phyloP scores from a whole-genome alignment of 1,140 invertebrate genomes.

The Atopsyche davidsoni region DNA sequence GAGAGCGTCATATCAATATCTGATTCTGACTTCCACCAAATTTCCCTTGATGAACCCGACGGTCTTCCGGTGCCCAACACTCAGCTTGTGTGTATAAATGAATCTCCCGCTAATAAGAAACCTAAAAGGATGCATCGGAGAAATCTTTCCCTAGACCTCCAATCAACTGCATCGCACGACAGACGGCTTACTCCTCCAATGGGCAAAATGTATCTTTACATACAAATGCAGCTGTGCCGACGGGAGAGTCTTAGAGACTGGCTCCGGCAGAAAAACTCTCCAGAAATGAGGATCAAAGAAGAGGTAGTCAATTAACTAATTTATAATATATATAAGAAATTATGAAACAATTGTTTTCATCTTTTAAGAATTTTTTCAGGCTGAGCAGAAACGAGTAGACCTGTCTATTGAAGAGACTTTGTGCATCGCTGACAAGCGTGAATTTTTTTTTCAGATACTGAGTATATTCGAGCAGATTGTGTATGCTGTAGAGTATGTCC shows the following conservation, averaged over 20 bases:
- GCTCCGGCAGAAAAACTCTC: conserved; percentile 56
- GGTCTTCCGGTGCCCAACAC: background rate
- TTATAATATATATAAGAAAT: too few species aligned
- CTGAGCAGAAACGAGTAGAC: too few species aligned
- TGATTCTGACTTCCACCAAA: conserved; percentile 12
- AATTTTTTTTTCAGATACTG: conserved; percentile 46
- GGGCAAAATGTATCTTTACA: conserved; percentile 75
- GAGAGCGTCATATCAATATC: conserved; percentile 23
- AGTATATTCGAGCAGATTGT: conserved; percentile 90
- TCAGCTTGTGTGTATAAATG: conserved; percentile 15
- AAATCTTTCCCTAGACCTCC: conserved; percentile 46
- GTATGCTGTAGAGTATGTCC: conserved; percentile 91
- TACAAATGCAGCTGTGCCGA: conserved; percentile 95
- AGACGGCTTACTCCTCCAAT: conserved; percentile 20
- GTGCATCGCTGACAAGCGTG: too few species aligned
- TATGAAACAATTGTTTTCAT: too few species aligned
- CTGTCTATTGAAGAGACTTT: too few species aligned
- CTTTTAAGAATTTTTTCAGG: too few species aligned
- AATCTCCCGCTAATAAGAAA: conserved; percentile 12
- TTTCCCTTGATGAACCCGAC: background rate
- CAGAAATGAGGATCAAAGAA: conserved; percentile 37
- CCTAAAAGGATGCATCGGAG: conserved; percentile 27
- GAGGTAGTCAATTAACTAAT: conserved; percentile 32
- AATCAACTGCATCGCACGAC: conserved; percentile 27
- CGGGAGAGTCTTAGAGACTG: conserved; percentile 87